These are phyloP conservation scores for Crotophaga sulcirostris DNA, from an alignment of 2,113 vertebrate species.

Conservation along the genomic window DNA sequence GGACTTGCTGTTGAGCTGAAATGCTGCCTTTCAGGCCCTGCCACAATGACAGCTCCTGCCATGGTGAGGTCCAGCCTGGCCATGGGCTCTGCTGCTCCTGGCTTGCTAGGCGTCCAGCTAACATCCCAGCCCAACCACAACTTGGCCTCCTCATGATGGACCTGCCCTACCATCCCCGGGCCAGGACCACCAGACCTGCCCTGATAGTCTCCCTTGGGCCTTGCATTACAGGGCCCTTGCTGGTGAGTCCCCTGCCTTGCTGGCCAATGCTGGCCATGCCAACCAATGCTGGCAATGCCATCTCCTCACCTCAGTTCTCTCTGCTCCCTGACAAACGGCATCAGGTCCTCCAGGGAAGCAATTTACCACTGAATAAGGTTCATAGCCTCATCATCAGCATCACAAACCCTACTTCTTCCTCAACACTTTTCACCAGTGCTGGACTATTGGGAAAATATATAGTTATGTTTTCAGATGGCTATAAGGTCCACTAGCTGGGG, in stretches of 20 bases:
- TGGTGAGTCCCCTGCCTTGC: not conserved
- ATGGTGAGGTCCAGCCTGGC: no score
- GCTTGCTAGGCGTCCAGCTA: not conserved
- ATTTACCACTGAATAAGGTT: rapidly evolving
- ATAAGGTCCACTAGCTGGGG: not conserved
- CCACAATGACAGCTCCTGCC: not conserved
- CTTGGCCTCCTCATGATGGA: not conserved
- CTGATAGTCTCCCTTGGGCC: no score
- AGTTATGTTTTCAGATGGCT: not conserved
- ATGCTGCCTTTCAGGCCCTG: no score
- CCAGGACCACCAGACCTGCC: not conserved
- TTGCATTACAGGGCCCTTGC: not conserved
- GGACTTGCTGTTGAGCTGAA: not conserved
- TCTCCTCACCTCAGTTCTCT: rapidly evolving
- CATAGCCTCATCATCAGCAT: not conserved
- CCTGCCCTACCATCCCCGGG: not conserved
- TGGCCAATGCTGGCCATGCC: no score
- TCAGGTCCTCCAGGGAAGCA: not conserved
- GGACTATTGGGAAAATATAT: rapidly evolving
- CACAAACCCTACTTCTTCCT: not conserved
- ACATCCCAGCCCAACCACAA: not conserved
- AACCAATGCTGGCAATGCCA: no score
- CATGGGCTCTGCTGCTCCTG: not conserved
- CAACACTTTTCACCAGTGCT: not conserved
- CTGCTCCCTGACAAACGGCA: not conserved